Evolutionary conservation across 2,113 vertebrate species (phyloP).

Genomic region (Oncorhynchus kisutch): DNA sequence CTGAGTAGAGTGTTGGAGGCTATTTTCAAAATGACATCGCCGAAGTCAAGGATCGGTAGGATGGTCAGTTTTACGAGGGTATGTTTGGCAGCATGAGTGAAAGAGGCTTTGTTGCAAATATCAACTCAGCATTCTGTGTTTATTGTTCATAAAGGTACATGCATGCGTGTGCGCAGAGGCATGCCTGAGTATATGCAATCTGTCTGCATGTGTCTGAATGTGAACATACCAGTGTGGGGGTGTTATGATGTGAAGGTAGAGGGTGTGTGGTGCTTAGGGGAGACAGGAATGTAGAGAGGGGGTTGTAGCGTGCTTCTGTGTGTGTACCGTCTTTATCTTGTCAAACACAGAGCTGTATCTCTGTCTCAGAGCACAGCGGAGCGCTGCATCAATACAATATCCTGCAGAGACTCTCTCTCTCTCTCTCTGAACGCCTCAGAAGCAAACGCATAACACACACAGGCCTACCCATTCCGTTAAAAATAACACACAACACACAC

Average conservation of each 20-base stretch:
- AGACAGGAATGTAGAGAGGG: not conserved
- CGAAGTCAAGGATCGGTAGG: too few species aligned
- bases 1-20: too few species aligned
- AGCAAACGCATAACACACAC: too few species aligned
- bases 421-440: too few species aligned
- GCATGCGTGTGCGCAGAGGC: not conserved
- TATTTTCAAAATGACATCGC: too few species aligned
- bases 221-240: too few species aligned
- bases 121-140: slow-evolving; percentile 10
- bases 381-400: not conserved
- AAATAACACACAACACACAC: too few species aligned
- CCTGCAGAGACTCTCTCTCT: not conserved
- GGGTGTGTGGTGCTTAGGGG: not conserved
- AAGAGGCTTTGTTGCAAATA: not conserved
- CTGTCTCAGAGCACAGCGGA: not conserved
- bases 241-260: not conserved
- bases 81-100: too few species aligned
- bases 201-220: too few species aligned
- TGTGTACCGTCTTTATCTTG: slow-evolving; percentile 10
- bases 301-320: not conserved
- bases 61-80: too few species aligned
- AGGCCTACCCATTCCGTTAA: too few species aligned
- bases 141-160: not conserved
- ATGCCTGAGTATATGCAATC: too few species aligned
- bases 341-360: not conserved